Percentiles rank a stretch among this genome's conserved stretches.
Evolutionary conservation across 92 coral and sea anemone species (phyloP).

Genomic region (Porites rus): DNA sequence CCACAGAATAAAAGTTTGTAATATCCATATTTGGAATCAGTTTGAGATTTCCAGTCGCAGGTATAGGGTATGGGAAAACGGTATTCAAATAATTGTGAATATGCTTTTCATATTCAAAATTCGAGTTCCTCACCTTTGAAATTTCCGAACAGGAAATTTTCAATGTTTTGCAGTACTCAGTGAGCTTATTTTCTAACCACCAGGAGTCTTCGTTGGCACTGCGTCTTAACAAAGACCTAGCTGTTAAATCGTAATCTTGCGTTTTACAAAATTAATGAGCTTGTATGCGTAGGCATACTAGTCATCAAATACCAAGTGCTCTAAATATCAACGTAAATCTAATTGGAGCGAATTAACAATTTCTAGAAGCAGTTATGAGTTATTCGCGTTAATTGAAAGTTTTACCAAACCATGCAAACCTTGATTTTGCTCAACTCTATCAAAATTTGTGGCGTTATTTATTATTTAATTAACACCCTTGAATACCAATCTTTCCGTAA

Average conservation of each 20-base stretch:
- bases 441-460: neutral
- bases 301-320: neutral
- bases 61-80: too few relatives aligned
- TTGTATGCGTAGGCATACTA: neutral
- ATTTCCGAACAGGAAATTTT: too few relatives aligned
- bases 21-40: too few relatives aligned
- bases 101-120: too few relatives aligned
- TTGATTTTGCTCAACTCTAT: neutral
- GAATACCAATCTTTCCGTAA: too few relatives aligned
- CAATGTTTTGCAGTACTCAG: neutral
- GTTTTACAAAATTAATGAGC: slow-evolving; percentile 12
- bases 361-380: neutral
- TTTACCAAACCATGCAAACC: neutral
- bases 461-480: too few relatives aligned
- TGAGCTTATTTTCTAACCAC: neutral
- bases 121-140: too few relatives aligned
- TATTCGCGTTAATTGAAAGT: neutral
- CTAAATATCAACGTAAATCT: too few relatives aligned
- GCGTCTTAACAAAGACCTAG: neutral
- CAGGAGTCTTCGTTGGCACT: neutral
- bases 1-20: too few relatives aligned
- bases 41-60: too few relatives aligned
- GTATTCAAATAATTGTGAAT: too few relatives aligned
- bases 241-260: neutral
- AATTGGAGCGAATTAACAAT: neutral